phyloP scores from a whole-genome alignment of 2,888 invertebrate species.

The Dynastes hyllus region DNA sequence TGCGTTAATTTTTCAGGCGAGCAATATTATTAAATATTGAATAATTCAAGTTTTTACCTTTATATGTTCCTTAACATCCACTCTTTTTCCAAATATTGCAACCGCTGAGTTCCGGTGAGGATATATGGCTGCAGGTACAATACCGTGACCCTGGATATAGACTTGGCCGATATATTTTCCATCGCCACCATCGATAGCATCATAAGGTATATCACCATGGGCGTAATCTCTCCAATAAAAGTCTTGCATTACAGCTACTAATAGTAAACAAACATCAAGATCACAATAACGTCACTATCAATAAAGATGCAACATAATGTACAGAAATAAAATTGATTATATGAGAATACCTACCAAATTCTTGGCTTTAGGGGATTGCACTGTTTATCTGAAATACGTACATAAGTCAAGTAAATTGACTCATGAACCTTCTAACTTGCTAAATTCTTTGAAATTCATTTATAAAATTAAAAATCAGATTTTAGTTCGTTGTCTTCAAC shows the following conservation, averaged over 20 bases:
- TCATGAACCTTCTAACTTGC: neutral
- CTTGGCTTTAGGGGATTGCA: neutral
- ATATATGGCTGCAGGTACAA: slow-evolving; percentile 19
- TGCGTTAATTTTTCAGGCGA: too few species aligned
- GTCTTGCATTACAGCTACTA: slow-evolving; percentile 8
- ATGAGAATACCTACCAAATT: neutral
- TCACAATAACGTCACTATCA: neutral
- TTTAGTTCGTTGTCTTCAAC: too few species aligned
- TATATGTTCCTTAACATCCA: neutral
- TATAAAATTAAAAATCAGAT: too few species aligned
- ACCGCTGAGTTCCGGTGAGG: neutral
- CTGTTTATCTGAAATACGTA: neutral
- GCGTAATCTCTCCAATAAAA: slow-evolving; percentile 26
- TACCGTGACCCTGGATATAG: neutral
- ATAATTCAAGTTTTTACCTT: neutral
- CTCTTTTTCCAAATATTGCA: neutral
- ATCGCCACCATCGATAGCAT: slow-evolving; percentile 15
- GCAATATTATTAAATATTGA: neutral
- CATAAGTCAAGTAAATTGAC: neutral
- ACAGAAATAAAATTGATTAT: too few species aligned
- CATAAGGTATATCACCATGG: slow-evolving; percentile 34
- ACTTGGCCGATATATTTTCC: slow-evolving; percentile 22
- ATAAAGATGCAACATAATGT: neutral
- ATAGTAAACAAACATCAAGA: neutral
- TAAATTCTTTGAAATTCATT: too few species aligned